Evolutionary conservation across 2,888 invertebrate genomes (phyloP).

Genomic region (Tiliacea aurago): DNA sequence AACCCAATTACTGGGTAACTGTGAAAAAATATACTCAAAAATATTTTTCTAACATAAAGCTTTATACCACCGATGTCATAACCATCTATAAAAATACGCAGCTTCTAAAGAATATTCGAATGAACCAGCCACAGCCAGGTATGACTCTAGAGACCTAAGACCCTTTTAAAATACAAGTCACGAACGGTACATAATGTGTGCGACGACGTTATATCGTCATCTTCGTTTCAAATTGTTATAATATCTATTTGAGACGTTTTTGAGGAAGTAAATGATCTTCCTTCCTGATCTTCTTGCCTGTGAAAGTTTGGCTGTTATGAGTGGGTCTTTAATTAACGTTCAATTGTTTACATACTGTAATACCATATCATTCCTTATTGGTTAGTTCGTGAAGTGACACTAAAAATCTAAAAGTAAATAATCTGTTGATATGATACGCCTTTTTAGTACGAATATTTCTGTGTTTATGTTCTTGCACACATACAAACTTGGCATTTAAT

Average conservation of each 20-base stretch:
- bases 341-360: too few species aligned
- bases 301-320: slow-evolving; percentile 26
- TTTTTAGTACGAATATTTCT: too few species aligned
- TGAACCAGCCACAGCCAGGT: slow-evolving; percentile 28
- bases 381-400: not conserved
- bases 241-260: slow-evolving; percentile 43
- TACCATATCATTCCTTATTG: not conserved
- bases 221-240: slow-evolving; percentile 57
- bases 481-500: too few species aligned
- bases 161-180: slow-evolving; percentile 48
- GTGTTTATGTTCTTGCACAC: too few species aligned
- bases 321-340: slow-evolving; percentile 10
- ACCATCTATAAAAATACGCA: not conserved
- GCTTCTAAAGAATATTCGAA: slow-evolving; percentile 25
- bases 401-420: not conserved
- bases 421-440: too few species aligned
- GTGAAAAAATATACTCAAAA: not conserved
- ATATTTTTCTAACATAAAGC: not conserved
- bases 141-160: slow-evolving; percentile 39
- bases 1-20: not conserved
- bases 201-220: slow-evolving; percentile 32
- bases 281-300: too few species aligned
- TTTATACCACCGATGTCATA: not conserved
- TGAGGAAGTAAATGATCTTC: slow-evolving; percentile 1
- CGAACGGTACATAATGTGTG: slow-evolving; percentile 52